Percentiles rank a stretch among this genome's conserved stretches.
phyloP scores from a whole-genome alignment of 2,888 invertebrate genomes.

The Cordilura impudica region DNA sequence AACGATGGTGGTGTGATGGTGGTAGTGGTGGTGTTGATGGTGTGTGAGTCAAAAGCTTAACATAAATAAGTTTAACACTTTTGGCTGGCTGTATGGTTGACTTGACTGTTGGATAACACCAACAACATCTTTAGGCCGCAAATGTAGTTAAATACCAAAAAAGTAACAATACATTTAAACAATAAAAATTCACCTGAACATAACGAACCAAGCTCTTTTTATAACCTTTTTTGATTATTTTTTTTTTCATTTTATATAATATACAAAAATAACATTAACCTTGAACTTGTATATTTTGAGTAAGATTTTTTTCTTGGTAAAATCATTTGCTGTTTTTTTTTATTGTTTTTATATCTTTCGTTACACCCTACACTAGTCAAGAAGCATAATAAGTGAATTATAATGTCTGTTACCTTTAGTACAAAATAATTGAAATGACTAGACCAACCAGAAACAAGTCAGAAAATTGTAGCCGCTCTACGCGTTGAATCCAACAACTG shows the following conservation, averaged over 20 bases:
- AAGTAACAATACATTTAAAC: neutral
- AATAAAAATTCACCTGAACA: constrained; percentile 4
- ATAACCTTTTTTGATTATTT: neutral
- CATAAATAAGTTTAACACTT: neutral
- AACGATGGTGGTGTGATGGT: neutral
- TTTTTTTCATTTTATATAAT: neutral
- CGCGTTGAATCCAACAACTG: too few relatives aligned
- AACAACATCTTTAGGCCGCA: neutral
- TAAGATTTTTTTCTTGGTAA: constrained; percentile 26
- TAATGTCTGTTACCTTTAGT: too few relatives aligned
- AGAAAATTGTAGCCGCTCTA: too few relatives aligned
- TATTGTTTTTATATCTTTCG: neutral
- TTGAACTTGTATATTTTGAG: constrained; percentile 58
- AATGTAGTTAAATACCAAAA: neutral
- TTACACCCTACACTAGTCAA: too few relatives aligned
- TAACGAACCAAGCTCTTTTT: neutral
- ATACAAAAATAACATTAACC: constrained; percentile 50
- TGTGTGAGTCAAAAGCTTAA: constrained; percentile 8
- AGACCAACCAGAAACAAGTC: too few relatives aligned
- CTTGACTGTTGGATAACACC: neutral
- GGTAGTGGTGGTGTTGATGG: neutral
- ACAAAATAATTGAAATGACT: too few relatives aligned
- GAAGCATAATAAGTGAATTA: too few relatives aligned
- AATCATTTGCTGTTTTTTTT: constrained; percentile 34
- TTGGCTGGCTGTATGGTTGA: neutral